Evolutionary conservation across 2,888 invertebrate genomes (phyloP).

Genomic region (Hirtodrosophila duncani): DNA sequence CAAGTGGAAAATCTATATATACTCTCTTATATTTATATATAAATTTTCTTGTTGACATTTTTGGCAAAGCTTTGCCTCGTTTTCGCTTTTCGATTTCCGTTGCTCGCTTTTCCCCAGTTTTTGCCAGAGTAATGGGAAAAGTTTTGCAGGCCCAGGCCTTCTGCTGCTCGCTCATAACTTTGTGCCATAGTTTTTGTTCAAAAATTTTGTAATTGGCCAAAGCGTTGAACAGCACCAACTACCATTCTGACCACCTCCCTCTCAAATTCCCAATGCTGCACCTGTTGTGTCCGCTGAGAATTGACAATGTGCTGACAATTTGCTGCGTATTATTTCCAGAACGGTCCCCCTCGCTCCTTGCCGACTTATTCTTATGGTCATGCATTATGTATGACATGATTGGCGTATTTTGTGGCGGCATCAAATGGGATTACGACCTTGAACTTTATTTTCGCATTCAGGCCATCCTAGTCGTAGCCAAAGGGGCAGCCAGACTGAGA

Average conservation of each 20-base stretch:
- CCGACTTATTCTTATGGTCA: slow-evolving; percentile 12
- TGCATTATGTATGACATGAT: slow-evolving; percentile 64
- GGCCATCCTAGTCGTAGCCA: slow-evolving; percentile 1
- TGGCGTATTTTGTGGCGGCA: slow-evolving; percentile 65
- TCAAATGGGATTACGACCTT: slow-evolving; percentile 65
- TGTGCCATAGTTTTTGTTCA: slow-evolving; percentile 34
- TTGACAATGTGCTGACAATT: slow-evolving; percentile 34
- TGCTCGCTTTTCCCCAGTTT: slow-evolving; percentile 29
- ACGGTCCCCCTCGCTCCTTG: background rate
- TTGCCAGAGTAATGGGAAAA: slow-evolving; percentile 59
- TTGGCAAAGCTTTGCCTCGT: slow-evolving; percentile 3
- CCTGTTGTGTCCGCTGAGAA: slow-evolving; percentile 32
- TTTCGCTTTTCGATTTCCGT: slow-evolving; percentile 1
- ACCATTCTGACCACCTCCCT: no score
- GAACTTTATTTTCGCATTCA: slow-evolving; percentile 46
- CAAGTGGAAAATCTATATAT: slow-evolving; percentile 7
- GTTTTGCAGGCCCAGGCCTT: slow-evolving; percentile 19
- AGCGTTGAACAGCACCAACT: no score
- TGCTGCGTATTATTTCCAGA: slow-evolving; percentile 34
- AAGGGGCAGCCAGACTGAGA: slow-evolving; percentile 15
- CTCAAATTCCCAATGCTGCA: slow-evolving; percentile 8
- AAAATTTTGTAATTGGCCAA: slow-evolving; percentile 38
- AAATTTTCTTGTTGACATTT: no score
- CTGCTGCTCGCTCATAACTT: slow-evolving; percentile 19
- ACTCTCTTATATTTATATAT: no score